Evolutionary conservation across 2,888 invertebrate genomes (phyloP).

Genomic region (Dynastes hyllus): DNA sequence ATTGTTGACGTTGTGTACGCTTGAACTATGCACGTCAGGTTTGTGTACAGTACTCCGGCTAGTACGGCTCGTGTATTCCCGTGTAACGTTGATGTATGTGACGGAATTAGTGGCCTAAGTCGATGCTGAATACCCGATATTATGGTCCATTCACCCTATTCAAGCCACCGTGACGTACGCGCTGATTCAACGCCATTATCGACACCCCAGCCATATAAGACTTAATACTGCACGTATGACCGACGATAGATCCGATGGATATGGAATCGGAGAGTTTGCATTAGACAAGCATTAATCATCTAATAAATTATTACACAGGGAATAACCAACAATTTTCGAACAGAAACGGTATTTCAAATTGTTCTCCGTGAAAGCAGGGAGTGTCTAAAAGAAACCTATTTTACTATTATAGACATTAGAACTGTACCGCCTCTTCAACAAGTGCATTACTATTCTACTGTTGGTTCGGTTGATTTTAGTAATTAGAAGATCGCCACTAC

Average conservation of each 20-base stretch:
- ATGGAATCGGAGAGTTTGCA: not conserved
- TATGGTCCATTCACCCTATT: slow-evolving; percentile 37
- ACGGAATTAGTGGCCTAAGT: slow-evolving; percentile 29
- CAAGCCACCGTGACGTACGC: slow-evolving; percentile 17
- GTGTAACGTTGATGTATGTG: slow-evolving; percentile 40
- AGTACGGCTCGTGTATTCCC: not conserved
- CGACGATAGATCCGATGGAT: not conserved
- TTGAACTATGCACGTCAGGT: not conserved
- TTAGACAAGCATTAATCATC: not conserved
- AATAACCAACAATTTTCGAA: too few species aligned
- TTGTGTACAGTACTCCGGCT: not conserved
- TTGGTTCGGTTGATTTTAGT: too few species aligned
- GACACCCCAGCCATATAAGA: not conserved
- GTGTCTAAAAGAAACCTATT: too few species aligned
- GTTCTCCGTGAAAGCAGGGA: too few species aligned
- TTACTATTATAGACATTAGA: too few species aligned
- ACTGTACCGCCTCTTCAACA: too few species aligned
- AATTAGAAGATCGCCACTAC: too few species aligned
- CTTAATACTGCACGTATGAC: not conserved
- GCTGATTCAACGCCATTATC: slow-evolving; percentile 21
- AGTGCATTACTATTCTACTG: too few species aligned
- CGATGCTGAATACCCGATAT: slow-evolving; percentile 29
- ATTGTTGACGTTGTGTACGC: slow-evolving; percentile 14
- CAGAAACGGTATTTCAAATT: too few species aligned
- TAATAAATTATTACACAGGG: too few species aligned